These are phyloP conservation scores for Noturus placidus DNA, from an alignment of 2,113 vertebrate genomes.

Conservation along the genomic window DNA sequence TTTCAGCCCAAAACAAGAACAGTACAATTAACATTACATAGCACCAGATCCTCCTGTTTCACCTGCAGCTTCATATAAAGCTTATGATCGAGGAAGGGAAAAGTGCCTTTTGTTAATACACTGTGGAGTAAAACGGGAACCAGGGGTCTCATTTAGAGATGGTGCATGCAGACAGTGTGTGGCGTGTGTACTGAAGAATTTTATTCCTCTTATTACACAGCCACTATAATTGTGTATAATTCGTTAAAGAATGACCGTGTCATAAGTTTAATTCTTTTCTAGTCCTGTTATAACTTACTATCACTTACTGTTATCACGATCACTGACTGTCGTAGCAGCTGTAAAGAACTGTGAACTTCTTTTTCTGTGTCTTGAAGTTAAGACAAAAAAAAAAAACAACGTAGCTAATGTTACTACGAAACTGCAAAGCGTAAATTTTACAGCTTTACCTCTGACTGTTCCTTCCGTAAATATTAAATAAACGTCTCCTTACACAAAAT, in stretches of 20 bases:
- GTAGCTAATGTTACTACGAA: not conserved
- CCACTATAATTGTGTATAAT: too few species aligned
- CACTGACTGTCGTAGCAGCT: not conserved
- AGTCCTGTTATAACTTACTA: not conserved
- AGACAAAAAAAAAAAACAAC: not conserved
- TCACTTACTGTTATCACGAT: too few species aligned
- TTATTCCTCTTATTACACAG: not conserved
- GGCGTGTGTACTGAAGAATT: not conserved
- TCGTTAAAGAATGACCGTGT: not conserved
- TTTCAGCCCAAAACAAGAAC: not conserved
- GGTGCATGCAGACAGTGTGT: too few species aligned
- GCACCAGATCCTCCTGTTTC: constrained; percentile 32
- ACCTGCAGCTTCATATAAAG: constrained; percentile 23
- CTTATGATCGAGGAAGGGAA: not conserved
- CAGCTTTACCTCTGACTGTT: too few species aligned
- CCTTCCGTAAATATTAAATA: not conserved
- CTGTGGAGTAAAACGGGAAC: not conserved
- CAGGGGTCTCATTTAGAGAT: constrained; percentile 6
- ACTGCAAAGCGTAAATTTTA: not conserved
- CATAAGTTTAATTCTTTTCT: not conserved
- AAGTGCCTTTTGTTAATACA: not conserved
- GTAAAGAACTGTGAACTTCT: not conserved
- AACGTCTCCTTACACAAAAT: too few species aligned
- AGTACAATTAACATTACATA: constrained; percentile 27
- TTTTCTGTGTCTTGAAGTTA: not conserved